phyloP scores from a whole-genome alignment of 1,140 invertebrate species.

The Archivesica marissinica region DNA sequence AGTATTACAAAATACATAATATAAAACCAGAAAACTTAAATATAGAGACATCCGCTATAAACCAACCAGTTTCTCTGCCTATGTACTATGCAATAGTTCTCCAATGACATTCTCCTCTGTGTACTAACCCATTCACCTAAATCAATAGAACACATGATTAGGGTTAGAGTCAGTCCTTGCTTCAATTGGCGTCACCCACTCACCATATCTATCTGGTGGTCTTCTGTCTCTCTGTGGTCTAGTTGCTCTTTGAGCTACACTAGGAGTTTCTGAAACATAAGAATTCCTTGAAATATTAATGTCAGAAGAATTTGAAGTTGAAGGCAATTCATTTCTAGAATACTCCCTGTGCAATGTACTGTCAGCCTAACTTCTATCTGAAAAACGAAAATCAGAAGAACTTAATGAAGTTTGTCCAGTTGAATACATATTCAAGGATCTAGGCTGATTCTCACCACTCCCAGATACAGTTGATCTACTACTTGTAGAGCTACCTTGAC shows the following conservation, averaged over 20 bases:
- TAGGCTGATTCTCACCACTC: too few relatives aligned
- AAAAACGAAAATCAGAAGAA: neutral
- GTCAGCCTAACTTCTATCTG: neutral
- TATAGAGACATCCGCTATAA: neutral
- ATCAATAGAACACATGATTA: too few relatives aligned
- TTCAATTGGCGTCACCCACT: too few relatives aligned
- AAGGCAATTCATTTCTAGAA: too few relatives aligned
- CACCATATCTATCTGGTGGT: too few relatives aligned
- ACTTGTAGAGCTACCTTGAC: neutral
- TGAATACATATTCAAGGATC: too few relatives aligned
- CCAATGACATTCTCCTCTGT: neutral
- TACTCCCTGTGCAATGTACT: too few relatives aligned
- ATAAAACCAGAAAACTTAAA: neutral
- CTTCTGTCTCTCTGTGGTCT: conserved; percentile 3
- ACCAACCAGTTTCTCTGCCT: neutral
- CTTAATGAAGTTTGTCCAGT: neutral
- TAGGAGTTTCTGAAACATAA: neutral
- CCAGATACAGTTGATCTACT: too few relatives aligned
- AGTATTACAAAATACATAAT: neutral
- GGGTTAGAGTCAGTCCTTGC: too few relatives aligned
- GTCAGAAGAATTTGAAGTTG: neutral
- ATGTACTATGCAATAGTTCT: neutral
- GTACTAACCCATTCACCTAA: too few relatives aligned
- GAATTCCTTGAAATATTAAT: too few relatives aligned
- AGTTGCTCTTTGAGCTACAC: neutral